phyloP scores from a whole-genome alignment of 2,797 vertebrate genomes.

The Myotis findleyi region DNA sequence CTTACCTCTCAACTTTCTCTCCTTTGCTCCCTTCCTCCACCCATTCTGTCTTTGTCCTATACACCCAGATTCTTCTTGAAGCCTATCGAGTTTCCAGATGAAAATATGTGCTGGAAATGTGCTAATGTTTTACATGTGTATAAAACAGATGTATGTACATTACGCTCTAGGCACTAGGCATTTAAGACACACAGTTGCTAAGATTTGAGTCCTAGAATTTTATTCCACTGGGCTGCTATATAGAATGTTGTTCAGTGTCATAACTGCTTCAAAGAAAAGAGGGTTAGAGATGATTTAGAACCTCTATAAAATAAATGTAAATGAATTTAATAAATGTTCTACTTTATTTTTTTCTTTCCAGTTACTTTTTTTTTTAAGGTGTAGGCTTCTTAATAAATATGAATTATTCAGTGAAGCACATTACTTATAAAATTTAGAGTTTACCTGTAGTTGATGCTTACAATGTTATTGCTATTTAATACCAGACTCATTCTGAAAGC shows the following conservation, averaged over 20 bases:
- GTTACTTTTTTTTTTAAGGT: background rate
- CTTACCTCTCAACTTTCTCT: slow-evolving; percentile 20
- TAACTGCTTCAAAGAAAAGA: slow-evolving; percentile 32
- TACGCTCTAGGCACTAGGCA: background rate
- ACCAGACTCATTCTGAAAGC: slow-evolving; percentile 37
- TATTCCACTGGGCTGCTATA: background rate
- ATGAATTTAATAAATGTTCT: slow-evolving; percentile 66
- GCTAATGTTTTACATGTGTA: slow-evolving; percentile 56
- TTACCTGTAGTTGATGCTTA: slow-evolving; percentile 25
- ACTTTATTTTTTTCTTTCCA: slow-evolving; percentile 38
- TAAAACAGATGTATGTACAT: slow-evolving; percentile 6
- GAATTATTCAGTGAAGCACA: slow-evolving; percentile 24
- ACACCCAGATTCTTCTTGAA: slow-evolving; percentile 29
- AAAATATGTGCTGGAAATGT: slow-evolving; percentile 51
- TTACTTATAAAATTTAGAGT: slow-evolving; percentile 40
- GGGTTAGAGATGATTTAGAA: slow-evolving; percentile 25
- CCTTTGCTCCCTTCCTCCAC: background rate
- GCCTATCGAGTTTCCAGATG: slow-evolving; percentile 50
- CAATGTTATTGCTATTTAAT: slow-evolving; percentile 44
- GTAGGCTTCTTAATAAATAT: slow-evolving; percentile 6
- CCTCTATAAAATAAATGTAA: slow-evolving; percentile 38
- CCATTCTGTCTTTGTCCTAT: background rate
- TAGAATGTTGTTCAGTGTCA: background rate
- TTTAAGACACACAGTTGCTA: slow-evolving; percentile 23
- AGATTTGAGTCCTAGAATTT: slow-evolving; percentile 45